A percentile compares a stretch with the other conserved stretches of the same genome.
These are phyloP conservation scores for Synaphobranchus kaupii DNA, from an alignment of 2,797 vertebrate species.

Conservation along the genomic window DNA sequence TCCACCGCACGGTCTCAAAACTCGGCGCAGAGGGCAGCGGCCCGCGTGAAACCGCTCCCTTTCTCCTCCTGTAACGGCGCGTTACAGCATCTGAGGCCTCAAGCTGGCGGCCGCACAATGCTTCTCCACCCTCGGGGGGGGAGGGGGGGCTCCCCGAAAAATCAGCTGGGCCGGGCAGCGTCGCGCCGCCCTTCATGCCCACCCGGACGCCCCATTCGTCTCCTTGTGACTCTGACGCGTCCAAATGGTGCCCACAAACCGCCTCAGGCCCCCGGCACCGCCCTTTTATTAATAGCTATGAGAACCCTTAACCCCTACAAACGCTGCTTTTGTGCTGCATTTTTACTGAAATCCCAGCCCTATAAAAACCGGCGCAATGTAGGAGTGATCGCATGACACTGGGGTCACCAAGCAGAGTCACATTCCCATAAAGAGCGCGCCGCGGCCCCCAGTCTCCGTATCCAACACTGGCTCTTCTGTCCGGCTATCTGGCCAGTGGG, in stretches of 20 bases:
- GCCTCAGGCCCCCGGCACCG: background rate
- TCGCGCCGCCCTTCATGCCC: background rate
- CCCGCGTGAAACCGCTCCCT: background rate
- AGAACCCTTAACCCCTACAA: slow-evolving; percentile 17
- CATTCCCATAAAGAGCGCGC: background rate
- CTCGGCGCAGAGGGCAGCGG: background rate
- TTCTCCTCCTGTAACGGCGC: background rate
- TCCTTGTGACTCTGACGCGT: background rate
- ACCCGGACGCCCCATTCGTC: background rate
- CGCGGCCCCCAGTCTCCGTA: background rate
- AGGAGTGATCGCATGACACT: background rate
- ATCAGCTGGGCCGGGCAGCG: background rate
- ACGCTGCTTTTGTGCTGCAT: background rate
- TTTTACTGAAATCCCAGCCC: background rate
- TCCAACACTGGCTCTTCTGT: slow-evolving; percentile 15
- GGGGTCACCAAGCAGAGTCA: background rate
- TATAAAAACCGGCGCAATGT: background rate
- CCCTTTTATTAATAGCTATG: background rate
- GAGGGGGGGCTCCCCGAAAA: background rate
- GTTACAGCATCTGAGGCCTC: background rate
- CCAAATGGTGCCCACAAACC: background rate
- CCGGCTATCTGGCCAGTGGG: background rate
- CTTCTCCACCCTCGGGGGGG: background rate
- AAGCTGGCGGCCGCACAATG: background rate
- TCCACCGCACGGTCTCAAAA: background rate